These are phyloP conservation scores for Oreotragus oreotragus DNA, from an alignment of 2,113 vertebrate species.

Conservation along the genomic window DNA sequence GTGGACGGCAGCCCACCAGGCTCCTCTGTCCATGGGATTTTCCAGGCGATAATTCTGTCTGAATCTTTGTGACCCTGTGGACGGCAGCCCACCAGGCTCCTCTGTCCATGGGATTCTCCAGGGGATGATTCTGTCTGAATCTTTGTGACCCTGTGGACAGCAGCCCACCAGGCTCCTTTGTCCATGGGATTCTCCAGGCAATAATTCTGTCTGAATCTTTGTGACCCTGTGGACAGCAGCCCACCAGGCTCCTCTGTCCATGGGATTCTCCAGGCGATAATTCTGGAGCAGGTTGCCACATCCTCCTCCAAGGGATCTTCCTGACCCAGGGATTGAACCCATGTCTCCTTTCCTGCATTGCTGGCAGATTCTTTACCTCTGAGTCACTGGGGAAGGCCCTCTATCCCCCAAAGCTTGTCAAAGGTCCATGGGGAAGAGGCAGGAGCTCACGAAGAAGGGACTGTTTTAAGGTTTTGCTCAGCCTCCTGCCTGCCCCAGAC, in stretches of 20 bases:
- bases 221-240: neutral
- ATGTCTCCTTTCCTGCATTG: neutral
- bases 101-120: too few relatives aligned
- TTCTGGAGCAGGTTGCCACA: neutral
- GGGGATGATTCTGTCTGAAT: too few relatives aligned
- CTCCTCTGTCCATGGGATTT: neutral
- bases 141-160: too few relatives aligned
- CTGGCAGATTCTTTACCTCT: neutral
- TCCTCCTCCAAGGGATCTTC: neutral
- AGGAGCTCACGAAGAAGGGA: neutral
- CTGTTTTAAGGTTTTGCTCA: neutral
- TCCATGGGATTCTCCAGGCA: too few relatives aligned
- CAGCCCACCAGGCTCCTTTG: too few relatives aligned
- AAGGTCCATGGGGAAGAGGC: neutral
- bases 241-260: neutral
- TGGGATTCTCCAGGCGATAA: neutral
- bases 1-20: neutral
- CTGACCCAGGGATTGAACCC: neutral
- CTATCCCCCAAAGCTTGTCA: neutral
- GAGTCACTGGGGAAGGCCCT: neutral
- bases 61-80: too few relatives aligned
- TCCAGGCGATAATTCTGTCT: too few relatives aligned
- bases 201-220: too few relatives aligned
- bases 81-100: too few relatives aligned
- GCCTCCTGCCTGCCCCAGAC: too few relatives aligned